Percentiles rank a stretch among this genome's conserved stretches.
Conservation (phyloP, 2,888 invertebrate genomes). For the Timema podura region DNA sequence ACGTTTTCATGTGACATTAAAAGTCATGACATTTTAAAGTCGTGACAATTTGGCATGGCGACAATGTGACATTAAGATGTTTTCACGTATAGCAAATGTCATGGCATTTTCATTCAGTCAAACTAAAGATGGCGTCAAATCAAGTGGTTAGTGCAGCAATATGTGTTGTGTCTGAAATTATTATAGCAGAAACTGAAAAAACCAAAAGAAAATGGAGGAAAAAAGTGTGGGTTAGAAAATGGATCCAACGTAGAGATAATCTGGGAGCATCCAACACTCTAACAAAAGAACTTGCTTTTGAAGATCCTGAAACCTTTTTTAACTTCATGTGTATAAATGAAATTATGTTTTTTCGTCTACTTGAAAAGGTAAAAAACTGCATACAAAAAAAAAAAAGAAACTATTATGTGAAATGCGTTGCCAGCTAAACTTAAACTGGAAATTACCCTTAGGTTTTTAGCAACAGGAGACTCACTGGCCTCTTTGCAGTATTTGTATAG, state of each 20-base stretch:
- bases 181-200: too few relatives aligned
- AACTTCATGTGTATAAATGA: constrained; percentile 6
- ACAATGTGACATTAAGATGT: too few relatives aligned
- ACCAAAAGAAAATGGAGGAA: constrained; percentile 1
- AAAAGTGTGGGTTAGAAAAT: constrained; percentile 6
- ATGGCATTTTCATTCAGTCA: too few relatives aligned
- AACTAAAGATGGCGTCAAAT: too few relatives aligned
- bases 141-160: too few relatives aligned
- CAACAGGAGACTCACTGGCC: constrained; percentile 6
- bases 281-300: constrained; percentile 3
- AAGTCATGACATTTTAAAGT: too few relatives aligned
- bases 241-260: background rate
- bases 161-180: too few relatives aligned
- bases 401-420: constrained; percentile 2
- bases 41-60: too few relatives aligned
- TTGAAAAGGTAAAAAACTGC: background rate
- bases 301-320: background rate
- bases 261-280: constrained; percentile 5
- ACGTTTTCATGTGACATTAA: too few relatives aligned
- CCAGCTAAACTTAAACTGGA: background rate
- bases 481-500: constrained; percentile 9
- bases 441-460: constrained; percentile 6
- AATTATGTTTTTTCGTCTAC: background rate
- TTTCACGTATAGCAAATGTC: too few relatives aligned
- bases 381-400: constrained; percentile 5